These are phyloP conservation scores for Microtus oregoni DNA, from an alignment of 2,113 vertebrate genomes.

Conservation along the genomic window DNA sequence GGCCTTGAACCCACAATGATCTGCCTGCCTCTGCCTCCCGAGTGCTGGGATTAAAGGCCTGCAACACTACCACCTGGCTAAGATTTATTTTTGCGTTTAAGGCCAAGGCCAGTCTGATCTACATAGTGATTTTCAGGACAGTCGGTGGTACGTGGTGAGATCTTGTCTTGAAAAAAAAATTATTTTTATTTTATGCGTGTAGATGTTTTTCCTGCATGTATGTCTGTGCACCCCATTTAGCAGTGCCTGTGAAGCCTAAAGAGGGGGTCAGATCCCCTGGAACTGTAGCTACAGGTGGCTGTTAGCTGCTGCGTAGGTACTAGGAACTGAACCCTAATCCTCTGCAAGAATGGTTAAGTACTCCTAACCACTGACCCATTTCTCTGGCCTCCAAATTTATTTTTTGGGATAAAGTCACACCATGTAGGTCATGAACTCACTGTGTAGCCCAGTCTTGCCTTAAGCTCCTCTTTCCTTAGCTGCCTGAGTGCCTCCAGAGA, in stretches of 20 bases:
- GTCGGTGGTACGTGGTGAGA: neutral
- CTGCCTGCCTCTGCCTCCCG: too few relatives aligned
- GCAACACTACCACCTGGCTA: accelerated
- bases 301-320: neutral
- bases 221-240: neutral
- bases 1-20: too few relatives aligned
- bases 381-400: neutral
- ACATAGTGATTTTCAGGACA: neutral
- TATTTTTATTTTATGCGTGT: neutral
- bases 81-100: neutral
- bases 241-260: neutral
- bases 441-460: neutral
- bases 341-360: neutral
- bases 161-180: neutral
- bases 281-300: too few relatives aligned
- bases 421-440: neutral
- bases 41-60: too few relatives aligned
- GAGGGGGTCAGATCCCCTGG: neutral
- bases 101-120: neutral
- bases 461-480: neutral
- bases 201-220: neutral
- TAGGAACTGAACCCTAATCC: neutral
- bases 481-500: too few relatives aligned
- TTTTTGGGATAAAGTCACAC: neutral
- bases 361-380: neutral